Percentiles rank a stretch among this genome's conserved stretches.
Conservation (phyloP, 2,113 vertebrate species). For the Cyprinodon tularosa region DNA sequence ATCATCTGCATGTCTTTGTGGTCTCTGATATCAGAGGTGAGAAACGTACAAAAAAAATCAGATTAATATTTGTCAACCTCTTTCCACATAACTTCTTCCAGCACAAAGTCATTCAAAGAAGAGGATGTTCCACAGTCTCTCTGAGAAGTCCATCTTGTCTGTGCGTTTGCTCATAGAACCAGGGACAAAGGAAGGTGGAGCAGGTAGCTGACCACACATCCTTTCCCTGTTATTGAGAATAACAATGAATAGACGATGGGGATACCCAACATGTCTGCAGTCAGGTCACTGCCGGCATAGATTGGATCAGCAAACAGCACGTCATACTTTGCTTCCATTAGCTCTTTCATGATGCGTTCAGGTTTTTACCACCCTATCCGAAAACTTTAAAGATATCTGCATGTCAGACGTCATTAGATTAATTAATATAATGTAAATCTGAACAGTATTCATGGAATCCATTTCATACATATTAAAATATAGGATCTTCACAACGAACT, state of each 20-base stretch:
- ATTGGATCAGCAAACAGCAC: conserved; percentile 73
- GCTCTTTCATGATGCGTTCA: too few relatives aligned
- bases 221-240: conserved; percentile 69
- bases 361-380: too few relatives aligned
- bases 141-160: conserved; percentile 76
- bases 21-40: rapidly evolving
- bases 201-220: conserved; percentile 67
- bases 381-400: too few relatives aligned
- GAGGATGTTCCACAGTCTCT: conserved; percentile 73
- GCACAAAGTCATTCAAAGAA: conserved; percentile 60
- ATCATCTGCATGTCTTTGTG: rapidly evolving
- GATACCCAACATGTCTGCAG: conserved; percentile 70
- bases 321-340: conserved; percentile 60
- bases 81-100: conserved; percentile 10
- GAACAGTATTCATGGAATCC: too few relatives aligned
- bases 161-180: conserved; percentile 70
- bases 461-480: conserved; percentile 53
- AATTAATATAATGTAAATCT: too few relatives aligned
- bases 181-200: conserved; percentile 79
- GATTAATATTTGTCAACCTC: conserved; percentile 72
- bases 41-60: conserved; percentile 70
- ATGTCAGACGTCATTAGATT: too few relatives aligned
- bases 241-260: conserved; percentile 72
- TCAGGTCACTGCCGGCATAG: conserved; percentile 66
- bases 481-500: conserved; percentile 35